These are phyloP conservation scores for Agrilus mali DNA, from an alignment of 2,888 invertebrate species.

Conservation along the genomic window DNA sequence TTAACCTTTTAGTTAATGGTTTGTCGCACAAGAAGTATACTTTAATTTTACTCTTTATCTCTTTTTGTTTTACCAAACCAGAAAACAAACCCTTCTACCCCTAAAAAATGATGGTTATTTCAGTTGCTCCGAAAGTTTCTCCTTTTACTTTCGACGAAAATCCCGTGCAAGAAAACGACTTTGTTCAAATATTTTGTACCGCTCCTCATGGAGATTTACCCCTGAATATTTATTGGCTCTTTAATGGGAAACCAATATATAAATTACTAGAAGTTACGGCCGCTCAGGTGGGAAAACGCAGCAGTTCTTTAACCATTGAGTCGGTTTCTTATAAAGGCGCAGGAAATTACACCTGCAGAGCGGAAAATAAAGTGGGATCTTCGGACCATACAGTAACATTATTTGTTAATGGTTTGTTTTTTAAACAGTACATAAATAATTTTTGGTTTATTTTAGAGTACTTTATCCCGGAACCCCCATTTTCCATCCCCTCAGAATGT, in stretches of 20 bases:
- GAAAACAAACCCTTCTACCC: neutral
- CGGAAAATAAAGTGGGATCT: conserved; percentile 33
- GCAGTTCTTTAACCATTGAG: conserved; percentile 50
- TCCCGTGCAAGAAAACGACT: conserved; percentile 47
- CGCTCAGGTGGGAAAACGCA: conserved; percentile 30
- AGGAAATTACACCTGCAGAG: conserved; percentile 65
- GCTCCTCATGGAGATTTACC: conserved; percentile 53
- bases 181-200: conserved; percentile 49
- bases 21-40: neutral
- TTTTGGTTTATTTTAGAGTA: conserved; percentile 2
- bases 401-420: conserved; percentile 53
- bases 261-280: conserved; percentile 23
- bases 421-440: neutral
- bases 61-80: too few species aligned
- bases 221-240: conserved; percentile 47
- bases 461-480: conserved; percentile 1
- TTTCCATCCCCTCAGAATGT: conserved; percentile 4
- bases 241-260: conserved; percentile 35
- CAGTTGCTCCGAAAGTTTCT: conserved; percentile 53
- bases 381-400: conserved; percentile 31
- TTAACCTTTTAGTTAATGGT: conserved; percentile 60
- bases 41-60: too few species aligned
- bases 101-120: conserved; percentile 4
- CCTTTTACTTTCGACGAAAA: conserved; percentile 54
- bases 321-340: conserved; percentile 53